Evolutionary conservation across 2,797 vertebrate genomes (phyloP).

Genomic region (Sternarchorhynchus goeldii): DNA sequence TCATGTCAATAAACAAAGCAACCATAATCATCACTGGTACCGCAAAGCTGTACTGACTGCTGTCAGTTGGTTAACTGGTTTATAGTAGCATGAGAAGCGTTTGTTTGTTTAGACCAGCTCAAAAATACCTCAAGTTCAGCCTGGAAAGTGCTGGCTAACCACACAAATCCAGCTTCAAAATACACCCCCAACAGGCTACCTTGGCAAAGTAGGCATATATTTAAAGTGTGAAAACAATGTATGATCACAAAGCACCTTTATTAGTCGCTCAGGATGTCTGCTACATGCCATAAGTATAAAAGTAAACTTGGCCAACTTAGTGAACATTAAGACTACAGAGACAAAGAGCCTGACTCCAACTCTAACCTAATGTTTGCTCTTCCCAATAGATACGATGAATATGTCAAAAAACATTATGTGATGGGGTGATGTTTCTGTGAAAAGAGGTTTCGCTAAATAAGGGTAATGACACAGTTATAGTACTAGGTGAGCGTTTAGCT

Average conservation of each 20-base stretch:
- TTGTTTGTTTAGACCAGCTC: too few relatives aligned
- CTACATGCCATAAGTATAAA: too few relatives aligned
- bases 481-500: neutral
- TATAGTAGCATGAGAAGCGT: too few relatives aligned
- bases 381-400: constrained; percentile 3
- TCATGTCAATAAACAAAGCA: too few relatives aligned
- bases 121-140: too few relatives aligned
- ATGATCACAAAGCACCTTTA: too few relatives aligned
- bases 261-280: too few relatives aligned
- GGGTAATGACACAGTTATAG: constrained; percentile 1
- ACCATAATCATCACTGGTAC: too few relatives aligned
- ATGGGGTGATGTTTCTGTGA: constrained; percentile 8
- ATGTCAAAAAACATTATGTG: neutral
- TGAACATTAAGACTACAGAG: neutral
- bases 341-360: neutral
- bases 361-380: neutral
- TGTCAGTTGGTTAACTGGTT: too few relatives aligned
- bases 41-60: too few relatives aligned
- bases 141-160: too few relatives aligned
- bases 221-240: neutral
- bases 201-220: neutral
- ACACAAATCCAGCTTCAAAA: neutral
- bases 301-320: neutral
- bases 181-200: neutral
- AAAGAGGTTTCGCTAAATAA: constrained; percentile 6